Conservation (phyloP, 2,888 invertebrate species). For the Thymelicus acteon region DNA sequence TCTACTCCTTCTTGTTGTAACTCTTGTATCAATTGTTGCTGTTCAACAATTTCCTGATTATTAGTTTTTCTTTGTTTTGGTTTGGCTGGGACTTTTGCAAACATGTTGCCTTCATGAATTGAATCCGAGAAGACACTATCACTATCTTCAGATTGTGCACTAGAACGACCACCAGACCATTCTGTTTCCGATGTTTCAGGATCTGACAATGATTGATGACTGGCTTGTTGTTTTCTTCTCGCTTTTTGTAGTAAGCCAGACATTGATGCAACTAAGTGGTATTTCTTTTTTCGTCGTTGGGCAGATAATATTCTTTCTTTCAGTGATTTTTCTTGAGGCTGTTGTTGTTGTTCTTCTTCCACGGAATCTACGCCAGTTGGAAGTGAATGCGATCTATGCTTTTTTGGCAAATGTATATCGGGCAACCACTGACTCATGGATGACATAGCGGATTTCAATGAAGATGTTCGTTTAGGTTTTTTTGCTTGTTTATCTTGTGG, state of each 20-base stretch:
- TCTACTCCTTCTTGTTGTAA: slow-evolving; percentile 76
- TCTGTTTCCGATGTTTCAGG: slow-evolving; percentile 91
- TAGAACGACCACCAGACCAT: slow-evolving; percentile 86
- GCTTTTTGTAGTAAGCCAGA: slow-evolving; percentile 94
- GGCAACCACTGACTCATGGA: slow-evolving; percentile 93
- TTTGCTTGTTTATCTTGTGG: slow-evolving; percentile 84
- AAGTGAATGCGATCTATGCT: slow-evolving; percentile 92
- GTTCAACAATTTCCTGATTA: slow-evolving; percentile 79
- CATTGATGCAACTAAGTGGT: slow-evolving; percentile 92
- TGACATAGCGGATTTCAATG: slow-evolving; percentile 91
- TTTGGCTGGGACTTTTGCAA: slow-evolving; percentile 85
- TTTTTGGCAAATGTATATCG: slow-evolving; percentile 90
- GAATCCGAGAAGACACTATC: slow-evolving; percentile 90
- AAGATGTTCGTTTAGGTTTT: slow-evolving; percentile 89
- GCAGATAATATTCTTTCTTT: slow-evolving; percentile 78
- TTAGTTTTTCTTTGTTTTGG: slow-evolving; percentile 76
- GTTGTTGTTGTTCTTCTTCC: slow-evolving; percentile 78
- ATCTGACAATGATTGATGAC: slow-evolving; percentile 89
- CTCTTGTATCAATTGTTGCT: slow-evolving; percentile 78
- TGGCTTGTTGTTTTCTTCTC: slow-evolving; percentile 86
- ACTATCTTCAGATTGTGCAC: slow-evolving; percentile 90
- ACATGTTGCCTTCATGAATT: slow-evolving; percentile 86
- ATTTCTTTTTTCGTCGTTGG: slow-evolving; percentile 90
- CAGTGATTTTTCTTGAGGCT: slow-evolving; percentile 75
- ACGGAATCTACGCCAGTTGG: slow-evolving; percentile 88